A percentile compares a stretch with the other conserved stretches of the same genome.
phyloP scores from a whole-genome alignment of 2,888 invertebrate species.

The Aproaerema taeniolella region DNA sequence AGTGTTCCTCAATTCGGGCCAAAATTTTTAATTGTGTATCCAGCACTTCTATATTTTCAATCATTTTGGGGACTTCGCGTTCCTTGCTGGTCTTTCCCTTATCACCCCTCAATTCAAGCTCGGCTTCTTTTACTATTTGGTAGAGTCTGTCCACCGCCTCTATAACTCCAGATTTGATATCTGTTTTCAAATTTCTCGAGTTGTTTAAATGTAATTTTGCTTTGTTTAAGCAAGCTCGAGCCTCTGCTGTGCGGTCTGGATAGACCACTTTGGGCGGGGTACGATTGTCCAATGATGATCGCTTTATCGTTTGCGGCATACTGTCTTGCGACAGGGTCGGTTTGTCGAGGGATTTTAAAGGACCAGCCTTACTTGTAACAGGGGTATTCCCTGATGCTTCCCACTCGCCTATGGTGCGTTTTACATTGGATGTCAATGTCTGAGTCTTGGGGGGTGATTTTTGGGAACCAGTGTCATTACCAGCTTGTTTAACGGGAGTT shows the following conservation, averaged over 20 bases:
- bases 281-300: not conserved
- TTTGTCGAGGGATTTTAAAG: not conserved
- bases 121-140: not conserved
- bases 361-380: not conserved
- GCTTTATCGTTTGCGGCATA: not conserved
- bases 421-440: too few relatives aligned
- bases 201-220: not conserved
- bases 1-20: not conserved
- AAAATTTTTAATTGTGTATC: not conserved
- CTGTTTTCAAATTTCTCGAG: not conserved
- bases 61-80: not conserved
- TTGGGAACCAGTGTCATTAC: too few relatives aligned
- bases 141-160: not conserved
- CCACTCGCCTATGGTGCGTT: too few relatives aligned
- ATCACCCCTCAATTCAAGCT: not conserved
- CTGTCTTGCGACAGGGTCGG: not conserved
- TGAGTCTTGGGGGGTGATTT: too few relatives aligned
- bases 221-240: not conserved
- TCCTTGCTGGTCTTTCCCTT: not conserved
- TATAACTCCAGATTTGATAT: not conserved
- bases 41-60: not conserved
- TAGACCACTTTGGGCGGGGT: not conserved
- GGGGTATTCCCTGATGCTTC: too few relatives aligned
- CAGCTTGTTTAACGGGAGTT: too few relatives aligned
- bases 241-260: not conserved